Percentiles rank a stretch among this genome's conserved stretches.
Conservation (phyloP, 2,797 vertebrate genomes). For the Myiotriccus ornatus region DNA sequence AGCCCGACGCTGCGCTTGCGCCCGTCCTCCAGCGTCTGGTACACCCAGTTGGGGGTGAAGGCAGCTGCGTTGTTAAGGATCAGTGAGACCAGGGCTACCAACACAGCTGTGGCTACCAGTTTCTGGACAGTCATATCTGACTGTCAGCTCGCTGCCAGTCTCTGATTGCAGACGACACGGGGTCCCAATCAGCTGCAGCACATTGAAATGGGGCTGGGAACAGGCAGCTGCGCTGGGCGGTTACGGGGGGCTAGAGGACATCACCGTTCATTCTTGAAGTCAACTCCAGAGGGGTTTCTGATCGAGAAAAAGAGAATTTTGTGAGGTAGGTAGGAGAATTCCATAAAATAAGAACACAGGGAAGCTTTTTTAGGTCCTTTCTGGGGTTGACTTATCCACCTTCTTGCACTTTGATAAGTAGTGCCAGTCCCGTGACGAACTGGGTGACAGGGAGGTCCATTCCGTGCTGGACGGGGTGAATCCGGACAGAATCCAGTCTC, state of each 20-base stretch:
- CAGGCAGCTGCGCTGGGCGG: background rate
- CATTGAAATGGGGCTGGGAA: conserved; percentile 44
- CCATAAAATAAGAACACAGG: conserved; percentile 51
- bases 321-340: conserved; percentile 52
- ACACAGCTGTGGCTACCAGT: conserved; percentile 90
- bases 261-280: conserved; percentile 93
- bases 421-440: conserved; percentile 76
- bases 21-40: conserved; percentile 90
- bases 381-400: conserved; percentile 82
- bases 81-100: conserved; percentile 92
- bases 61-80: conserved; percentile 94
- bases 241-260: conserved; percentile 88
- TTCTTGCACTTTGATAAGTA: conserved; percentile 86
- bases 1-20: conserved; percentile 93
- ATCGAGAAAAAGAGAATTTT: background rate
- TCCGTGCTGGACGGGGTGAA: conserved; percentile 49
- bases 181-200: conserved; percentile 53
- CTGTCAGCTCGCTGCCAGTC: conserved; percentile 48
- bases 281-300: conserved; percentile 25
- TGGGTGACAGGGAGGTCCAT: conserved; percentile 81
- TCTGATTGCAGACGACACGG: conserved; percentile 41
- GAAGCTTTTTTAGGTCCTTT: background rate
- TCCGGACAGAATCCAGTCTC: conserved; percentile 46
- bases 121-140: conserved; percentile 90
- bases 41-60: conserved; percentile 94